Conservation (phyloP, 2,888 invertebrate genomes). For the Spisula subtruncata region DNA sequence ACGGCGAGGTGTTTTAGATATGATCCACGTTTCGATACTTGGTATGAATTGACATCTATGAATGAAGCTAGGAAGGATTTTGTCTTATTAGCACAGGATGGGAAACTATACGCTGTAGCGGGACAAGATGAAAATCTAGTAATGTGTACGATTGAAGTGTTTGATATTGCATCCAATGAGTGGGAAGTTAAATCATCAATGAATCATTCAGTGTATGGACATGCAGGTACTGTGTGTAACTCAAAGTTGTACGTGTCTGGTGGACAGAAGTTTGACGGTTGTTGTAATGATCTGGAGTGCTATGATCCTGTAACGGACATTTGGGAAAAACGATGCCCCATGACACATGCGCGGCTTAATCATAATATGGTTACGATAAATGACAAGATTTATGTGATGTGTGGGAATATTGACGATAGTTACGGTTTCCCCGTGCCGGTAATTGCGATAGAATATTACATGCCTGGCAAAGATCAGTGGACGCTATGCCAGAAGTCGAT, state of each 20-base stretch:
- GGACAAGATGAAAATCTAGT: slow-evolving; percentile 87
- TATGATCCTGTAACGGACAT: slow-evolving; percentile 82
- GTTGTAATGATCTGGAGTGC: slow-evolving; percentile 82
- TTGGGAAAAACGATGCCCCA: slow-evolving; percentile 84
- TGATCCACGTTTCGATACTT: slow-evolving; percentile 86
- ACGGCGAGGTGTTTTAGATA: slow-evolving; percentile 87
- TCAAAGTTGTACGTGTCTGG: slow-evolving; percentile 85
- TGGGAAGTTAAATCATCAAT: slow-evolving; percentile 85
- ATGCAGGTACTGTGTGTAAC: slow-evolving; percentile 84
- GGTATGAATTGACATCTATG: slow-evolving; percentile 87
- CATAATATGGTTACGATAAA: slow-evolving; percentile 84
- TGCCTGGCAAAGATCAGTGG: slow-evolving; percentile 83
- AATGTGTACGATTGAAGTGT: slow-evolving; percentile 86
- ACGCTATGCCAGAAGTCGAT: slow-evolving; percentile 81
- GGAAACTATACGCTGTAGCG: slow-evolving; percentile 84
- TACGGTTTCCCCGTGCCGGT: slow-evolving; percentile 86
- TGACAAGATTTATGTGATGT: slow-evolving; percentile 84
- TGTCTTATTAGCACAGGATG: slow-evolving; percentile 81
- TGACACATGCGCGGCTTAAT: slow-evolving; percentile 84
- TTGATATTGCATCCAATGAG: slow-evolving; percentile 85
- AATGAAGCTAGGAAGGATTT: slow-evolving; percentile 87
- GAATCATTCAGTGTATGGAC: slow-evolving; percentile 85
- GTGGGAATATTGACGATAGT: slow-evolving; percentile 86
- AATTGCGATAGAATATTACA: slow-evolving; percentile 84
- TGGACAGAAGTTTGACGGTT: slow-evolving; percentile 86